A percentile compares a stretch with the other conserved stretches of the same genome.
phyloP scores from a whole-genome alignment of 1,140 invertebrate species.

The Dysdera silvatica region DNA sequence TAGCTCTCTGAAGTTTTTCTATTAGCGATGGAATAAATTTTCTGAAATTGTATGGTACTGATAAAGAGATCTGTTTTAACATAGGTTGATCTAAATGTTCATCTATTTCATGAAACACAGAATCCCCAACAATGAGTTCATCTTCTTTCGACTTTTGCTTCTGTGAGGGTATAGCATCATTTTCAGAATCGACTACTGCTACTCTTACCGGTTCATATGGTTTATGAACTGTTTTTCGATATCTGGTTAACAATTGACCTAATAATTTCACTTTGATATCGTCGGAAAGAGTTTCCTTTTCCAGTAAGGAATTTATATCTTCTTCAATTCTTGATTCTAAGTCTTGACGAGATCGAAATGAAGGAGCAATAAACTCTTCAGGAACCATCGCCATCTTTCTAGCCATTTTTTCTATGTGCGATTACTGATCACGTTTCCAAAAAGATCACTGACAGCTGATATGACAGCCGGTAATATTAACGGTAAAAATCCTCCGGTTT shows the following conservation, averaged over 20 bases:
- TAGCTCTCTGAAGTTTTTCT: too few species aligned
- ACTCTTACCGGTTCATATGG: background rate
- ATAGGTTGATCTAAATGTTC: too few species aligned
- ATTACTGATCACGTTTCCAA: constrained; percentile 1
- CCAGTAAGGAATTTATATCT: background rate
- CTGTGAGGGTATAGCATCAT: background rate
- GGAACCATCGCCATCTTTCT: background rate
- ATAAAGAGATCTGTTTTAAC: background rate
- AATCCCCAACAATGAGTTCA: background rate
- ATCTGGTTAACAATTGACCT: background rate
- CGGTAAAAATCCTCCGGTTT: background rate
- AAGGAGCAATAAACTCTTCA: background rate
- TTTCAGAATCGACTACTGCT: background rate
- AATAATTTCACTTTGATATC: constrained; percentile 13
- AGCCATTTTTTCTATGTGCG: constrained; percentile 2
- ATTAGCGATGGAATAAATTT: constrained; percentile 8
- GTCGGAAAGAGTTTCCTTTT: background rate
- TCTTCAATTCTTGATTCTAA: background rate
- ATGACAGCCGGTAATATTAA: background rate
- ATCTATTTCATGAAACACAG: too few species aligned
- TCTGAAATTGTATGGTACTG: background rate
- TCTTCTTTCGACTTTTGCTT: background rate
- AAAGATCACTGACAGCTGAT: background rate
- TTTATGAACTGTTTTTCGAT: background rate
- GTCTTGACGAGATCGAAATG: background rate